These are phyloP conservation scores for Pygoscelis adeliae DNA, from an alignment of 2,113 vertebrate species.

Conservation along the genomic window DNA sequence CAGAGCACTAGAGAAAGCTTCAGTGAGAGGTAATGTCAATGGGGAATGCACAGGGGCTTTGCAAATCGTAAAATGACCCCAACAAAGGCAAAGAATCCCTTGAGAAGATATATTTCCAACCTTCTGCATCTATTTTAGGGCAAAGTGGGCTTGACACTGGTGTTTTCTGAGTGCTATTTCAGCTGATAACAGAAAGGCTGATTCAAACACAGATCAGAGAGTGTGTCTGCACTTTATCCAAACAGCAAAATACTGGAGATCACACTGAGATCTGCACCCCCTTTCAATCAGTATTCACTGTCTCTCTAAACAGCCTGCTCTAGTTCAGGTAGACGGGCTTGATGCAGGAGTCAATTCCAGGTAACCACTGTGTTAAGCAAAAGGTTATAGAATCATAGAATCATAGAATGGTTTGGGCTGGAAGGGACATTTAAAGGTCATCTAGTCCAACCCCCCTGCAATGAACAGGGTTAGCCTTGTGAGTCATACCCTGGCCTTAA, in stretches of 20 bases:
- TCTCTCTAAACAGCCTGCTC: not conserved
- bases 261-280: not conserved
- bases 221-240: not conserved
- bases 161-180: not conserved
- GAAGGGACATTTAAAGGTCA: not conserved
- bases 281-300: not conserved
- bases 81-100: not conserved
- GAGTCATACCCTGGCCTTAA: not conserved
- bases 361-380: not conserved
- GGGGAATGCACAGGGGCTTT: not conserved
- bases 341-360: not conserved
- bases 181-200: not conserved
- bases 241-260: not conserved
- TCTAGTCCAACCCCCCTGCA: not conserved
- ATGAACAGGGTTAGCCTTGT: not conserved
- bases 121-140: not conserved
- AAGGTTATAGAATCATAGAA: not conserved
- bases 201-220: not conserved
- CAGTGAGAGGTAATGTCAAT: not conserved
- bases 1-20: not conserved
- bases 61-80: not conserved
- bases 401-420: not conserved
- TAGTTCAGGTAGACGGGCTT: not conserved
- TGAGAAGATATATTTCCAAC: not conserved
- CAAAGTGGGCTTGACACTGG: not conserved